Evolutionary conservation across 2,888 invertebrate species (phyloP).

Genomic region (Adelphocoris suturalis): DNA sequence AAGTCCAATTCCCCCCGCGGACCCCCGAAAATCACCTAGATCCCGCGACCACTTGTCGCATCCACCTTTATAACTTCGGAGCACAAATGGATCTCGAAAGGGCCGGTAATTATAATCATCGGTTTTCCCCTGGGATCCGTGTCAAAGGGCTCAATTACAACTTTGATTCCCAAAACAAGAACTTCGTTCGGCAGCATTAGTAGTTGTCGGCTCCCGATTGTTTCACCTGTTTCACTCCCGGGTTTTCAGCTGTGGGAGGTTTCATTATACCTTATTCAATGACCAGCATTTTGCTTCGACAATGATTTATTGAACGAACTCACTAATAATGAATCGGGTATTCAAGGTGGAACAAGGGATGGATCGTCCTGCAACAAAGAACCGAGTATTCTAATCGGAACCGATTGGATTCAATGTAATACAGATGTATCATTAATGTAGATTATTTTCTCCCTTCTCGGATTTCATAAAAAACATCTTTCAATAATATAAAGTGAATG

Average conservation of each 20-base stretch:
- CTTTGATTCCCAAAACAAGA: conserved; percentile 42
- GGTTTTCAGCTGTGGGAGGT: conserved; percentile 11
- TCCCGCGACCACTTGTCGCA: conserved; percentile 27
- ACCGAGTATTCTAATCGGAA: no score
- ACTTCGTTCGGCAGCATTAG: conserved; percentile 22
- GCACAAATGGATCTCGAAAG: conserved; percentile 36
- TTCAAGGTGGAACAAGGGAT: background rate
- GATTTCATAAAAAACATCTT: no score
- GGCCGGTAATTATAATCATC: conserved; percentile 30
- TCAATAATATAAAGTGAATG: no score
- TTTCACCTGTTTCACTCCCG: conserved; percentile 24
- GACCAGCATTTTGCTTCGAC: background rate
- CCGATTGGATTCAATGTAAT: no score
- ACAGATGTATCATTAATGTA: no score
- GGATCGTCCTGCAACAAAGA: no score
- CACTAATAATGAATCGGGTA: background rate
- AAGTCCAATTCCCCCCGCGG: background rate
- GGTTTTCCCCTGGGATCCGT: conserved; percentile 17
- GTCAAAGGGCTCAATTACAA: conserved; percentile 37
- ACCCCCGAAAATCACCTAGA: conserved; percentile 4
- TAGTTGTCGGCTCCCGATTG: conserved; percentile 8
- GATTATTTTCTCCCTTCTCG: no score
- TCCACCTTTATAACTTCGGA: conserved; percentile 23
- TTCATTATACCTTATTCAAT: conserved; percentile 6
- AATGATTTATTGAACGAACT: conserved; percentile 7